Conservation (phyloP, 2,113 vertebrate species). For the Microcebus tavaratra region DNA sequence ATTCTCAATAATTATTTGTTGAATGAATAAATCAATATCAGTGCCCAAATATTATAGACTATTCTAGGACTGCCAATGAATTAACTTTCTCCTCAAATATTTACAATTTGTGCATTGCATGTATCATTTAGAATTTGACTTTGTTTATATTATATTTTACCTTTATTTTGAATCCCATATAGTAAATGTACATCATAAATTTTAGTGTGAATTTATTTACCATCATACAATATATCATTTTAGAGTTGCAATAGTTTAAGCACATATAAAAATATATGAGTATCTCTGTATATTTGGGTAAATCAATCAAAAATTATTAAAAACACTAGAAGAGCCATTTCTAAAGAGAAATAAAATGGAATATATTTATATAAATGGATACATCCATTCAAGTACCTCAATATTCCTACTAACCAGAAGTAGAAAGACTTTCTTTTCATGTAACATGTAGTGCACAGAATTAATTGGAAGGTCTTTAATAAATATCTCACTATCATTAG, state of each 20-base stretch:
- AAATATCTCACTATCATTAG: slow-evolving; percentile 68
- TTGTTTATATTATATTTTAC: not conserved
- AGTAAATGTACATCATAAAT: not conserved
- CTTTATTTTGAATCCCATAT: not conserved
- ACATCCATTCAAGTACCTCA: not conserved
- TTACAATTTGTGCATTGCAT: not conserved
- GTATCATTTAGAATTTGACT: not conserved
- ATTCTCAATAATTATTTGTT: not conserved
- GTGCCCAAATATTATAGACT: not conserved
- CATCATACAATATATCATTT: not conserved
- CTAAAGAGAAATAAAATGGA: slow-evolving; percentile 37
- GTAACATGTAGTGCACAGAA: not conserved
- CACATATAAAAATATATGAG: not conserved
- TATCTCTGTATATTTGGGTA: not conserved
- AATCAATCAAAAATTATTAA: slow-evolving; percentile 5
- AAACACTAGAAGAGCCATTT: slow-evolving; percentile 39
- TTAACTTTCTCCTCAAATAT: not conserved
- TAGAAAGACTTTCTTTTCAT: slow-evolving; percentile 29
- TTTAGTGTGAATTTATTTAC: not conserved
- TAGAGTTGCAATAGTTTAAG: not conserved
- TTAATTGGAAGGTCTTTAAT: slow-evolving; percentile 71
- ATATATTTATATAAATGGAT: not conserved
- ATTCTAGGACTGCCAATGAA: not conserved
- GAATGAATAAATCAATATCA: not conserved
- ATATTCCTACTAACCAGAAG: not conserved